Percentiles rank a stretch among this genome's conserved stretches.
Conservation (phyloP, 2,113 vertebrate species). For the Camelus dromedarius region DNA sequence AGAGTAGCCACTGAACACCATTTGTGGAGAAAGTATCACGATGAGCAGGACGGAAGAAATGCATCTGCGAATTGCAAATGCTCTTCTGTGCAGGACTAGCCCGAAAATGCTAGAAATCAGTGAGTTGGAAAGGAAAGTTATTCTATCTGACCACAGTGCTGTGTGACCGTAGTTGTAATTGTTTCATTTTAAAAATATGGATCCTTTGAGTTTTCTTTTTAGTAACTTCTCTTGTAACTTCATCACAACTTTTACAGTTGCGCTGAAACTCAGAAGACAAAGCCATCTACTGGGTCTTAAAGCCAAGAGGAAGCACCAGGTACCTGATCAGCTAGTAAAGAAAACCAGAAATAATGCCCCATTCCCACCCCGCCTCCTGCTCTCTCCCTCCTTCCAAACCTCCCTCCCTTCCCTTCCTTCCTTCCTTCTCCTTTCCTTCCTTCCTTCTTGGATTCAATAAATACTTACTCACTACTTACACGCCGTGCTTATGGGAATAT, state of each 20-base stretch:
- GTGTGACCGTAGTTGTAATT: neutral
- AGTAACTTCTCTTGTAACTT: neutral
- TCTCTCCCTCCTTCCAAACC: too few relatives aligned
- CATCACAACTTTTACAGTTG: neutral
- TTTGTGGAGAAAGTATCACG: conserved; percentile 67
- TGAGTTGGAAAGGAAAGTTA: neutral
- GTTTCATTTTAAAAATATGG: neutral
- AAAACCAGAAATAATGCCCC: too few relatives aligned
- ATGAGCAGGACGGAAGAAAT: conserved; percentile 49
- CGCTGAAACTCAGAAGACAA: neutral
- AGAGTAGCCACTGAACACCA: conserved; percentile 68
- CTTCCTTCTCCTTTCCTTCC: neutral
- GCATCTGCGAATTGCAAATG: neutral
- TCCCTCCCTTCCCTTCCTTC: neutral
- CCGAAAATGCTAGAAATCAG: conserved; percentile 14
- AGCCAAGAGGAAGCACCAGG: rapidly evolving
- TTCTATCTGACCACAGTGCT: neutral
- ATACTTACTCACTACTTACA: conserved; percentile 15
- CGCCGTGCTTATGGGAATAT: neutral
- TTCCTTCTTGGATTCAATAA: neutral
- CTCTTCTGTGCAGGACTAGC: neutral
- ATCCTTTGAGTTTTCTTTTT: neutral
- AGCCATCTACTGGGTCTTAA: neutral
- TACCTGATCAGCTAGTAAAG: neutral
- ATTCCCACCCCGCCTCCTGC: rapidly evolving